Conservation (phyloP, 2,888 invertebrate genomes). For the Aromia moschata region DNA sequence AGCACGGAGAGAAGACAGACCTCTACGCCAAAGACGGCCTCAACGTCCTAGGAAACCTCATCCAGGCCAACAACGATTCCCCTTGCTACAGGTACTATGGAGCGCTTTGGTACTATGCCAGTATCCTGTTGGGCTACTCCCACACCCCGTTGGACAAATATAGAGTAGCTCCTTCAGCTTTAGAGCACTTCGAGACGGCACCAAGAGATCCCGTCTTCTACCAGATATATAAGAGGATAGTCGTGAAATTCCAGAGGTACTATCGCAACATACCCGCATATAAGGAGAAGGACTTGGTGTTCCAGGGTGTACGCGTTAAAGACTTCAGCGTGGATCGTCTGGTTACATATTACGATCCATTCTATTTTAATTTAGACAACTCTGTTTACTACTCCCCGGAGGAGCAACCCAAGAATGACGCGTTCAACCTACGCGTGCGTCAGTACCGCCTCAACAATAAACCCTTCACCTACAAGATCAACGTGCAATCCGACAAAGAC, state of each 20-base stretch:
- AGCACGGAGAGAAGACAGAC: constrained; percentile 62
- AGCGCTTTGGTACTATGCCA: constrained; percentile 63
- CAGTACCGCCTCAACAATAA: constrained; percentile 78
- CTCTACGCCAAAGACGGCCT: constrained; percentile 71
- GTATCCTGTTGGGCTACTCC: constrained; percentile 68
- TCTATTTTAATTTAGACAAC: constrained; percentile 70
- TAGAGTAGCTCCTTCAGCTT: constrained; percentile 68
- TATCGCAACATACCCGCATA: constrained; percentile 69
- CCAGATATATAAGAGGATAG: constrained; percentile 71
- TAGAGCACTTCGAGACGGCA: constrained; percentile 73
- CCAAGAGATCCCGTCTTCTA: constrained; percentile 77
- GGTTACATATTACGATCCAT: constrained; percentile 75
- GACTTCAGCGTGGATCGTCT: constrained; percentile 73
- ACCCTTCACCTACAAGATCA: constrained; percentile 70
- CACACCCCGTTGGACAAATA: constrained; percentile 53
- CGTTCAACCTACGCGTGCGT: constrained; percentile 67
- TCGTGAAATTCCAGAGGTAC: constrained; percentile 69
- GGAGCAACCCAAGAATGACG: constrained; percentile 56
- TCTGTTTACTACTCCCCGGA: constrained; percentile 61
- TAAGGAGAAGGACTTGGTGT: constrained; percentile 67
- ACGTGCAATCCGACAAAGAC: constrained; percentile 69
- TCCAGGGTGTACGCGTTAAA: constrained; percentile 69
- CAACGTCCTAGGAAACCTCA: constrained; percentile 71
- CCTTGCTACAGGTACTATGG: constrained; percentile 68
- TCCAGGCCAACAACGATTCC: constrained; percentile 73